These are phyloP conservation scores for Brachyhypopomus occidentalis DNA, from an alignment of 2,113 vertebrate genomes.

Conservation along the genomic window DNA sequence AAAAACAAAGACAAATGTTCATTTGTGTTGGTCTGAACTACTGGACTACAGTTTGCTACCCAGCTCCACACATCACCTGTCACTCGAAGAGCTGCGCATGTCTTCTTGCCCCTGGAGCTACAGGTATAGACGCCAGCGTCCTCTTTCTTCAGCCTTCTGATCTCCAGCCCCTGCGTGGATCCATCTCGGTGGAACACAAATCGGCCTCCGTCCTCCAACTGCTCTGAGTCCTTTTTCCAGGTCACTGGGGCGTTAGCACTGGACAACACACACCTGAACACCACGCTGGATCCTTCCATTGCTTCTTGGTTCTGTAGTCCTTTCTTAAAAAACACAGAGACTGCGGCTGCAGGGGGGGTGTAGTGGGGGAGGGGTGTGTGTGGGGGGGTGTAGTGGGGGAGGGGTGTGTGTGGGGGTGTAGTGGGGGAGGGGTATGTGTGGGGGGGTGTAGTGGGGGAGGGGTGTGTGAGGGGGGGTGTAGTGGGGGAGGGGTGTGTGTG, in stretches of 20 bases:
- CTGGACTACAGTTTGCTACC: no score
- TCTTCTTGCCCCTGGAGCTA: conserved; percentile 80
- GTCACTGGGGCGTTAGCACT: conserved; percentile 73
- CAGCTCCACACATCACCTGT: conserved; percentile 74
- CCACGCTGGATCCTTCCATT: conserved; percentile 69
- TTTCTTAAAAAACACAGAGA: conserved; percentile 78
- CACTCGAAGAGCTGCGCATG: conserved; percentile 78
- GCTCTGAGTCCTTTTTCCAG: conserved; percentile 72
- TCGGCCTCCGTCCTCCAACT: conserved; percentile 73
- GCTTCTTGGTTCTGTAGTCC: conserved; percentile 69
- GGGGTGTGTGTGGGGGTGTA: not conserved
- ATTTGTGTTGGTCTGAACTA: not conserved
- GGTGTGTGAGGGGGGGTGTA: not conserved
- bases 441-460: no score
- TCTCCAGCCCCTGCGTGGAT: conserved; percentile 74
- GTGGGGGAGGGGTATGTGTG: no score
- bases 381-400: no score
- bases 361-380: no score
- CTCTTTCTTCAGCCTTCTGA: conserved; percentile 72
- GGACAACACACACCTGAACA: conserved; percentile 73
- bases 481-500: no score
- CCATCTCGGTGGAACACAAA: conserved; percentile 78
- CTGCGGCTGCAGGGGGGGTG: conserved; percentile 62
- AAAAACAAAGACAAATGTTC: not conserved
- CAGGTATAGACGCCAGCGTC: conserved; percentile 88